Evolutionary conservation across 2,888 invertebrate genomes (phyloP).

Genomic region (Mamestra brassicae): DNA sequence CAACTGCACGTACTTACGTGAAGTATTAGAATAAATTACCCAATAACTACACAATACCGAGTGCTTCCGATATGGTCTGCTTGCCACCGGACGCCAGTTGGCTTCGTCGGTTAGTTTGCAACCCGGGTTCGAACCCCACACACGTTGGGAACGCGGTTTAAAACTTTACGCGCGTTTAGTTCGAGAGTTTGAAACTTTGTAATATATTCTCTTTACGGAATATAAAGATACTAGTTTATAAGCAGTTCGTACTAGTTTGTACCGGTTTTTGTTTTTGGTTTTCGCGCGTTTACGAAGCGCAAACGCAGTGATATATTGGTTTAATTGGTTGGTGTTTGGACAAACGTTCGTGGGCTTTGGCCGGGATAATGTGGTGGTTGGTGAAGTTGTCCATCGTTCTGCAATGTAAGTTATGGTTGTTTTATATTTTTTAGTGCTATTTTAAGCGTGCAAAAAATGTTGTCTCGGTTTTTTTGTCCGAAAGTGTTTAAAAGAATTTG

Average conservation of each 20-base stretch:
- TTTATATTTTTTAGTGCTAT: not conserved
- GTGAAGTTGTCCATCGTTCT: constrained; percentile 79
- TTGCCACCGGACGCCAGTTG: constrained; percentile 87
- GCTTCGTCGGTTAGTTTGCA: constrained; percentile 85
- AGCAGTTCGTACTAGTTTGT: constrained; percentile 49
- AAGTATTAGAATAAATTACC: constrained; percentile 81
- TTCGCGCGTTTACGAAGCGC: constrained; percentile 32
- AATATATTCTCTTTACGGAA: constrained; percentile 54
- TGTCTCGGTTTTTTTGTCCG: not conserved
- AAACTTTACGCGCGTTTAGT: constrained; percentile 58
- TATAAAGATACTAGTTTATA: constrained; percentile 57
- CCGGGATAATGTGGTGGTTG: constrained; percentile 80
- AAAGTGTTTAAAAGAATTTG: too few species aligned
- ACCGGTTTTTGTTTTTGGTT: constrained; percentile 52
- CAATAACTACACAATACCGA: constrained; percentile 82
- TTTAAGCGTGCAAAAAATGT: not conserved
- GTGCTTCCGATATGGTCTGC: constrained; percentile 87
- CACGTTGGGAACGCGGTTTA: constrained; percentile 77
- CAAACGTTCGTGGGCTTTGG: constrained; percentile 44
- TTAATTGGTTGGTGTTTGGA: constrained; percentile 53
- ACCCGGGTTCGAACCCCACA: constrained; percentile 87
- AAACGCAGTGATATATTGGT: constrained; percentile 61
- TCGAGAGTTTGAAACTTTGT: constrained; percentile 54
- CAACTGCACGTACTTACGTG: constrained; percentile 44
- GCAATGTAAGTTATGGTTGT: constrained; percentile 78